Base-by-base conservation (phyloP, 2,113 vertebrate genomes). In the Gallinago jamesoni region DNA sequence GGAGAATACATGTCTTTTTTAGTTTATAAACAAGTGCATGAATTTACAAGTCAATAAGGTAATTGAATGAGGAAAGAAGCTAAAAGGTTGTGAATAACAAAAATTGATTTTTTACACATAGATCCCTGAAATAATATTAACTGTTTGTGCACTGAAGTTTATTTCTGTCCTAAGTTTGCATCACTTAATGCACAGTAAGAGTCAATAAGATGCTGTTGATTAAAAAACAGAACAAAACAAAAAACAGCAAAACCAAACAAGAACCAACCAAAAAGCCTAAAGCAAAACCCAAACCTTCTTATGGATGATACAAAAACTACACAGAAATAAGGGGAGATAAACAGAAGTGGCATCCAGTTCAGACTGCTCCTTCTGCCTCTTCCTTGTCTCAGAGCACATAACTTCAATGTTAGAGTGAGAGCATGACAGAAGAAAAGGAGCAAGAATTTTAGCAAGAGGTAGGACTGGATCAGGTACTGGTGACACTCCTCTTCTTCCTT, bases 41-140 rank as follows among this genome's bases (percentile, higher is more conserved):
- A 93, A 89, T 96, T 96, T 96, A 56, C 62, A 70, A 82, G 86
- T 97, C 97, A 97, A 97, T 97, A 97, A 97, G 84, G 94, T 97
- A 98, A 97, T 82, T 97, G 97, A 96, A 94, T 97, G 95, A 94
- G 63, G 87, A 98, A 94, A 96, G 75, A 91, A 75, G 63, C 64
- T 95, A 93, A 96, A 93, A 96, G 72, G 60, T 93, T 97, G 92
- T 75, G 87, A 97, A 96, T 93, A 97, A 94, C 66, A 84, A 90
- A 84, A 97, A 97, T 96, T 96, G 96, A 97, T 97, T 96, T 97
- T 92, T 96, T 76, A 82, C 67, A 52, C 91, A 84, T 17, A 92
- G 55, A 67, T 93, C 55, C 50, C 56, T 67, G 50, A 95, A 95
- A 68, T 20, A 90, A 69, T 81, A 69, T 93, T 97, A 97, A 96